Base-by-base conservation (phyloP, 1,140 invertebrate genomes). In the Holotrichia oblita region DNA sequence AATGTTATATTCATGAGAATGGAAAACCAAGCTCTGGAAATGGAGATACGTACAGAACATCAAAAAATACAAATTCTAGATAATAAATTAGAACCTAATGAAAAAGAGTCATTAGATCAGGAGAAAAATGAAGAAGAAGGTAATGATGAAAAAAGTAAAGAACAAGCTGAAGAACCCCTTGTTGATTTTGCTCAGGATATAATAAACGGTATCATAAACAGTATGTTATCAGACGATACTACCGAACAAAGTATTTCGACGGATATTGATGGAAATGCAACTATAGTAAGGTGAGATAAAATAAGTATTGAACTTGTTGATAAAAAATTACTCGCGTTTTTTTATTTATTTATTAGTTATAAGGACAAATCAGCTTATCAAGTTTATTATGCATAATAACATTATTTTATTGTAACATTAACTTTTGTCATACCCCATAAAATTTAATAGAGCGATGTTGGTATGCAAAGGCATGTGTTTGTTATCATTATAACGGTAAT, bases 1-100 rank as follows among this genome's bases (percentile, higher is more conserved):
- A 99, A 98, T 90, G 96, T 98, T 8, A 99, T 99, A 82, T 99
- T 99, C 87, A 92, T 93, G 10, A 92, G 97, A 81, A 99, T 99
- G 97, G 98, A 99, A 89, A 94, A 94, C 84, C 94, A 96, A 86
- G 94, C 93, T 12, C 87, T 91, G 55, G 91, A 92, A 83, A 84
- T 88, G 76, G 89, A 89, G 81, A 81, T 85, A 22, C 83, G 84
- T 78, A 72, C 82, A 24, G 84, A 86, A 79, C 80, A 81, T 48
- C 78, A 80, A 10, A 55, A 79, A 40, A 80, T 78, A 48, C 80
- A 79, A 24, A 78, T 77, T 27, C 40, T 82, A 48, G 40, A 80
- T 61, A 78, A 75, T 24, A 55, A 24, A 14, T 7, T 55, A 8
- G 75, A 24, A 9, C 0, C 41, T 17, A 34, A 74, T 4, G 40